Evolutionary conservation across 2,113 vertebrate genomes (phyloP).

Genomic region (Myotis brandtii): DNA sequence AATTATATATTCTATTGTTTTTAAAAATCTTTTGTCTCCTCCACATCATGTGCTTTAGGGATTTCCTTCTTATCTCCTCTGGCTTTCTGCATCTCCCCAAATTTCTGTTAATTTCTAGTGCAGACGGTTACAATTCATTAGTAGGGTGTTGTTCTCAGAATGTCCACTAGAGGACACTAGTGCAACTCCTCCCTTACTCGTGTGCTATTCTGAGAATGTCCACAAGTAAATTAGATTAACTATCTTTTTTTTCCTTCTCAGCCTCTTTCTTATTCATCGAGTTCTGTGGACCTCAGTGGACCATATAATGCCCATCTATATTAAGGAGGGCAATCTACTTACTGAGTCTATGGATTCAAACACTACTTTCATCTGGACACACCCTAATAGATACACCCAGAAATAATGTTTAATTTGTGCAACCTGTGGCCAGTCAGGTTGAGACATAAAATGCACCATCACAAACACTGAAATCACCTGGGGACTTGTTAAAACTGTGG

Average conservation of each 20-base stretch:
- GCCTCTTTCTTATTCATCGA: not conserved
- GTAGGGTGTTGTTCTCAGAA: too few relatives aligned
- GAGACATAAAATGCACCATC: not conserved
- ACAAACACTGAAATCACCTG: not conserved
- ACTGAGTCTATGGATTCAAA: not conserved
- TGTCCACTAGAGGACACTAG: too few relatives aligned
- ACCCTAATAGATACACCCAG: not conserved
- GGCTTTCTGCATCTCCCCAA: not conserved
- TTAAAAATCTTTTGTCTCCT: not conserved
- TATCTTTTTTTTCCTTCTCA: not conserved
- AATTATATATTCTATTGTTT: not conserved
- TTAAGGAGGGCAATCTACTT: not conserved
- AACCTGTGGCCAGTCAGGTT: not conserved
- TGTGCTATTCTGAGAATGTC: too few relatives aligned
- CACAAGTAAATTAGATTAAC: not conserved
- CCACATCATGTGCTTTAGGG: not conserved
- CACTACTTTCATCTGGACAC: not conserved
- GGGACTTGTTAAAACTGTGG: not conserved
- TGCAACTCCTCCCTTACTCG: too few relatives aligned
- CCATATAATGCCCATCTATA: not conserved
- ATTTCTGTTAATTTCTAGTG: conserved; percentile 22
- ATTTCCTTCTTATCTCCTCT: not conserved
- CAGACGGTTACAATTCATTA: too few relatives aligned
- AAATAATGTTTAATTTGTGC: not conserved
- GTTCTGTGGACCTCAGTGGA: not conserved